A percentile compares a stretch with the other conserved stretches of the same genome.
Evolutionary conservation across 2,797 vertebrate species (phyloP).

Genomic region (Bradypus variegatus): DNA sequence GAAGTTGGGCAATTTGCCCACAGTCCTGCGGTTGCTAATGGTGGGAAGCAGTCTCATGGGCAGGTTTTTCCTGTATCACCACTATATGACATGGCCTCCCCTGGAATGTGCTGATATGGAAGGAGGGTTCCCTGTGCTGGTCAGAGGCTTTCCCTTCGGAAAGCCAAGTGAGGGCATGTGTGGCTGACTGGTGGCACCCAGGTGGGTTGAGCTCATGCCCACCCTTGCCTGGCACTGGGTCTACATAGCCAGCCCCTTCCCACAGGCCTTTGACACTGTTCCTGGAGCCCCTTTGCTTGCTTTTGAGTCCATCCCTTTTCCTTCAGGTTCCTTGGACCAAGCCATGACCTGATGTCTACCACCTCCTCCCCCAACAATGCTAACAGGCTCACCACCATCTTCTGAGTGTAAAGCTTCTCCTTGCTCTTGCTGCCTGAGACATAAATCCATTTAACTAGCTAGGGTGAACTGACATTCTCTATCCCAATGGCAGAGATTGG

Average conservation of each 20-base stretch:
- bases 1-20: not conserved
- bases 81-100: no score
- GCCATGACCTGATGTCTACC: not conserved
- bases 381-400: not conserved
- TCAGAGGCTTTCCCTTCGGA: not conserved
- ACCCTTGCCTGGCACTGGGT: not conserved
- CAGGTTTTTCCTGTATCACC: not conserved
- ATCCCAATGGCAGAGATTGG: not conserved
- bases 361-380: not conserved
- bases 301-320: not conserved
- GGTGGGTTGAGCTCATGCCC: not conserved
- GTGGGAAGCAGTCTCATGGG: not conserved
- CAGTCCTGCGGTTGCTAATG: not conserved
- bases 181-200: not conserved
- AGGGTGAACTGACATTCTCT: not conserved
- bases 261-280: not conserved
- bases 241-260: not conserved
- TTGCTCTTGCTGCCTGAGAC: not conserved
- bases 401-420: not conserved
- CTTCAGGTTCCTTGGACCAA: not conserved
- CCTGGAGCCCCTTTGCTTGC: not conserved
- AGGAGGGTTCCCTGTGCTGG: no score
- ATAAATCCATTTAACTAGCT: not conserved
- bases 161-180: not conserved
- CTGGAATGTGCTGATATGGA: not conserved